Conservation (phyloP, 2,797 vertebrate species). For the Hypotaenidia philippensis region DNA sequence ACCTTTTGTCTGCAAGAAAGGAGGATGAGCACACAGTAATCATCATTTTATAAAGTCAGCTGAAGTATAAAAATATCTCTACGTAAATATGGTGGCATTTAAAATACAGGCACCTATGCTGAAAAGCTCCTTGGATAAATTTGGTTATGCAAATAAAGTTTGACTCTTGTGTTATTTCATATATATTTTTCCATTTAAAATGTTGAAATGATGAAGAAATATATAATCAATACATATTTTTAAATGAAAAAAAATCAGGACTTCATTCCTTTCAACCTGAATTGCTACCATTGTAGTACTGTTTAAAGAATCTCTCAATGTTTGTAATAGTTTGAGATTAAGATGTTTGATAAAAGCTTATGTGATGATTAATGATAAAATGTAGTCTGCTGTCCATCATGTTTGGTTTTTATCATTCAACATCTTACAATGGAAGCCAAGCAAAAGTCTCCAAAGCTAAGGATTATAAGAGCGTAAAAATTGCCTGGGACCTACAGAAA, state of each 20-base stretch:
- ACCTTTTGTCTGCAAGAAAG: not conserved
- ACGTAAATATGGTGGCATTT: not conserved
- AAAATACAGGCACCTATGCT: not conserved
- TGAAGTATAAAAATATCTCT: not conserved
- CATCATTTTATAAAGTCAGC: not conserved
- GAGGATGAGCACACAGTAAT: not conserved
- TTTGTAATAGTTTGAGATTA: constrained; percentile 22
- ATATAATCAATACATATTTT: not conserved
- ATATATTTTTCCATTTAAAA: not conserved
- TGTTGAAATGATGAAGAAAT: not conserved
- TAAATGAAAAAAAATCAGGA: not conserved
- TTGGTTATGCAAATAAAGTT: not conserved
- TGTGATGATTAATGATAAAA: constrained; percentile 28
- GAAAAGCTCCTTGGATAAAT: not conserved
- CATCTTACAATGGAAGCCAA: not conserved
- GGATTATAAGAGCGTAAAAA: constrained; percentile 38
- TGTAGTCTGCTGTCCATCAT: not conserved
- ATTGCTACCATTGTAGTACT: not conserved
- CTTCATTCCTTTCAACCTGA: not conserved
- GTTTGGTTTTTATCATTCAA: not conserved
- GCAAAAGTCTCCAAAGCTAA: not conserved
- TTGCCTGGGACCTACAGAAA: not conserved
- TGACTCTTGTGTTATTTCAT: not conserved
- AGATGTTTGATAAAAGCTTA: constrained; percentile 15
- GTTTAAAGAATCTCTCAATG: not conserved